Evolutionary conservation across 2,888 invertebrate genomes (phyloP).

Genomic region (Myopa tessellatipennis): DNA sequence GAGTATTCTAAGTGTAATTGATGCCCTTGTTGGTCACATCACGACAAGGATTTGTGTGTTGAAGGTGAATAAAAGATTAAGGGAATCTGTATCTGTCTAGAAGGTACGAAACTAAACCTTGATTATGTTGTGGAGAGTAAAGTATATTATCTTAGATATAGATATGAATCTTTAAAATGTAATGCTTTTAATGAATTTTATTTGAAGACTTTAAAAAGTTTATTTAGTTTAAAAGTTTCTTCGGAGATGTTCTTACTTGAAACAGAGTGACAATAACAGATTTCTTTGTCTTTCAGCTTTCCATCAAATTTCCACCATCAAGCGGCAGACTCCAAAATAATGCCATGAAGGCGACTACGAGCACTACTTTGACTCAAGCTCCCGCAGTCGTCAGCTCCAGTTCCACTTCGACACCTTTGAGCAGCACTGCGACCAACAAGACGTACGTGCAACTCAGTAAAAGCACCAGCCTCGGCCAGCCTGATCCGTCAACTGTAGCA

Average conservation of each 20-base stretch:
- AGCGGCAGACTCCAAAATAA: slow-evolving; percentile 23
- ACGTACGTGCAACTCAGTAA: background rate
- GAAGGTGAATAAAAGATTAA: slow-evolving; percentile 40
- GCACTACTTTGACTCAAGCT: slow-evolving; percentile 46
- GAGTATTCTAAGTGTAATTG: slow-evolving; percentile 59
- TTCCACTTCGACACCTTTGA: slow-evolving; percentile 37
- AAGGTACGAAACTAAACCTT: background rate
- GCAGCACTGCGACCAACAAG: slow-evolving; percentile 6
- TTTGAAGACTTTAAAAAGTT: too few relatives aligned
- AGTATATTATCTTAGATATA: background rate
- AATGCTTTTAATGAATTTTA: too few relatives aligned
- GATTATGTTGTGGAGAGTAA: background rate
- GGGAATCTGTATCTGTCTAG: background rate
- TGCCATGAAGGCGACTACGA: slow-evolving; percentile 65
- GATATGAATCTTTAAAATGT: background rate
- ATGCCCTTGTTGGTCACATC: slow-evolving; percentile 49
- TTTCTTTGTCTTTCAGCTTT: background rate
- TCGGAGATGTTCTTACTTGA: too few relatives aligned
- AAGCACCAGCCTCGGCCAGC: background rate
- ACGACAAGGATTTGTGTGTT: slow-evolving; percentile 41
- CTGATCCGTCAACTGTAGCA: slow-evolving; percentile 16
- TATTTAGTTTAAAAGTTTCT: too few relatives aligned
- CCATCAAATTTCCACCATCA: background rate
- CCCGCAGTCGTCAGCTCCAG: slow-evolving; percentile 46
- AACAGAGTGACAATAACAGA: too few relatives aligned